Conservation (phyloP, 2,888 invertebrate genomes). For the Lypha dubia region DNA sequence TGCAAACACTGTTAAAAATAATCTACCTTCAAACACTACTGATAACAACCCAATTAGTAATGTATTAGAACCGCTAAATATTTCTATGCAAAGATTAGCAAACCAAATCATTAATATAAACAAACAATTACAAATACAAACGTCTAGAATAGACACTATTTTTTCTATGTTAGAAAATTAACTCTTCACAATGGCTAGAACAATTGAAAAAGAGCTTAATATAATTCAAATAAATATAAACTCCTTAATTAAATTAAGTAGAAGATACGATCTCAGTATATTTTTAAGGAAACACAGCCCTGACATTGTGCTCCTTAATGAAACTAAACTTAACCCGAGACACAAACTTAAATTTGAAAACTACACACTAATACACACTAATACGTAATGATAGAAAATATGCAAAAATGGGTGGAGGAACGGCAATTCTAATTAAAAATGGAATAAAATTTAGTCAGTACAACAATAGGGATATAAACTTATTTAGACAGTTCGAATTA, state of each 20-base stretch:
- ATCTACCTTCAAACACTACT: background rate
- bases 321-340: conserved; percentile 1
- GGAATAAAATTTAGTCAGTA: background rate
- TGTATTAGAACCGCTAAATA: conserved; percentile 23
- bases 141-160: conserved; percentile 26
- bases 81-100: conserved; percentile 8
- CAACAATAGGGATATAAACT: background rate
- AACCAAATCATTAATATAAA: conserved; percentile 36
- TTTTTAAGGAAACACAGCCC: background rate
- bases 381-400: conserved; percentile 13
- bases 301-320: conserved; percentile 7
- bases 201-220: no score
- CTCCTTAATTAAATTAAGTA: conserved; percentile 18
- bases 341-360: conserved; percentile 8
- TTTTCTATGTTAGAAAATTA: conserved; percentile 18
- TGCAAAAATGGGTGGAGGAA: background rate
- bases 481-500: background rate
- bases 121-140: conserved; percentile 21
- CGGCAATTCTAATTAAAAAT: conserved; percentile 8
- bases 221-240: no score
- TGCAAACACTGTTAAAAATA: no score
- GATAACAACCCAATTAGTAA: conserved; percentile 4
- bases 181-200: conserved; percentile 5
- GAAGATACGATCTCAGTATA: background rate
- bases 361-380: no score